phyloP scores from a whole-genome alignment of 92 coral and sea anemone genomes.

The Porites evermanni region DNA sequence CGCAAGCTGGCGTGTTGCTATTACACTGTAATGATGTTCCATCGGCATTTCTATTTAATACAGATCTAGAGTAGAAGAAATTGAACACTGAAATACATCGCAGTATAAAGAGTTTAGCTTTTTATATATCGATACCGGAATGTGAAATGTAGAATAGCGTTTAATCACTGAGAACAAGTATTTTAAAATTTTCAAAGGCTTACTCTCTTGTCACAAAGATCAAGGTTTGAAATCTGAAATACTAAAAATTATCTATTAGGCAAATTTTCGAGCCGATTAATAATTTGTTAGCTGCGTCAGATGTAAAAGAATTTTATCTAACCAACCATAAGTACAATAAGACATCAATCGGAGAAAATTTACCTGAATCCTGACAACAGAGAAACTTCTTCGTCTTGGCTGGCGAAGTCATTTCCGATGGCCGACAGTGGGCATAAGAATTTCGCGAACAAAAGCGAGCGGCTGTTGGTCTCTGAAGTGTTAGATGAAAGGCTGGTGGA shows the following conservation, averaged over 20 bases:
- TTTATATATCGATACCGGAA: neutral
- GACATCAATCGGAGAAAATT: neutral
- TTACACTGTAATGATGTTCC: no score
- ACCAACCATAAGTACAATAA: neutral
- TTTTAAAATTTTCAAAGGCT: neutral
- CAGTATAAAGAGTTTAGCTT: no score
- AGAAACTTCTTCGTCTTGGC: conserved; percentile 38
- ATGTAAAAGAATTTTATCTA: neutral
- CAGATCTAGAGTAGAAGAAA: no score
- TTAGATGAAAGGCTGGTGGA: conserved; percentile 8
- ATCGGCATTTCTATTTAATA: no score
- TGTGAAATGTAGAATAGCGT: neutral
- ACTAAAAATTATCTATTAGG: neutral
- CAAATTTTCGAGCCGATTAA: conserved; percentile 6
- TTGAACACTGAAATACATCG: no score
- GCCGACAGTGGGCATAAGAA: conserved; percentile 49
- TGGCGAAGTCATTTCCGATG: conserved; percentile 24
- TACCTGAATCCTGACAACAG: conserved; percentile 43
- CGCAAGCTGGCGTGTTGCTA: no score
- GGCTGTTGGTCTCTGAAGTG: conserved; percentile 21
- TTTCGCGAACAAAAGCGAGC: conserved; percentile 36
- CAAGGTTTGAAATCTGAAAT: neutral
- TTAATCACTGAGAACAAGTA: no score
- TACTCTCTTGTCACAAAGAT: neutral
- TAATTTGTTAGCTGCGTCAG: neutral